A percentile compares a stretch with the other conserved stretches of the same genome.
phyloP scores from a whole-genome alignment of 2,113 vertebrate genomes.

The Chrysemys picta region DNA sequence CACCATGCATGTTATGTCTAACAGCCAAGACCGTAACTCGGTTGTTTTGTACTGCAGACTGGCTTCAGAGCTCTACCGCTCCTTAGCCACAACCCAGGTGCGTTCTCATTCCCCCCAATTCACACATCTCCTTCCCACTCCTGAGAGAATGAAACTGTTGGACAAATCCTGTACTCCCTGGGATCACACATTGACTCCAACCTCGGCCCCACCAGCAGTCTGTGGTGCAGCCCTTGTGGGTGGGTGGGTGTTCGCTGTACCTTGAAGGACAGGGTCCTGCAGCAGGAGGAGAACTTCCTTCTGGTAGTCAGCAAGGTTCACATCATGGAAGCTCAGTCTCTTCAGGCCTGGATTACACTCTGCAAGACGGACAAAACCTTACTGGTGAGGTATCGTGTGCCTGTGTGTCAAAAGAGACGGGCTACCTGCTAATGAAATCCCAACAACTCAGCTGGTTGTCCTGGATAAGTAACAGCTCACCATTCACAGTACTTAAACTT shows the following conservation, averaged over 20 bases:
- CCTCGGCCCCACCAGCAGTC: neutral
- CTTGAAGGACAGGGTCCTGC: conserved; percentile 82
- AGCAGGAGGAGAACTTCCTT: conserved; percentile 86
- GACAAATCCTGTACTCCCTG: neutral
- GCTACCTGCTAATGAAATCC: neutral
- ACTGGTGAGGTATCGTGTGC: accelerated
- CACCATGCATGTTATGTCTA: neutral
- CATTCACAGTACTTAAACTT: neutral
- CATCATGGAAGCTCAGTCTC: conserved; percentile 85
- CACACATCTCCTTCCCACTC: neutral
- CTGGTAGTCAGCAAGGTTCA: conserved; percentile 85
- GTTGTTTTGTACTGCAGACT: neutral
- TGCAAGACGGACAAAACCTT: conserved; percentile 61
- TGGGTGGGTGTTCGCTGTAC: conserved; percentile 60
- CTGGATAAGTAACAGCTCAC: neutral
- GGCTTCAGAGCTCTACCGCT: conserved; percentile 3
- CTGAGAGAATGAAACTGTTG: neutral
- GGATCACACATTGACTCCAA: neutral
- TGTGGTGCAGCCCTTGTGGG: neutral
- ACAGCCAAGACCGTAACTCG: neutral
- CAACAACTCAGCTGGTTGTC: neutral
- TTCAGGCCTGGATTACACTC: conserved; percentile 80
- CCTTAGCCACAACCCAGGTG: neutral
- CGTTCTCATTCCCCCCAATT: neutral
- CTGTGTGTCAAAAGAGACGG: neutral